Percentiles rank a stretch among this genome's conserved stretches.
These are phyloP conservation scores for Proales similis DNA, from an alignment of 1,140 invertebrate genomes.

Conservation along the genomic window DNA sequence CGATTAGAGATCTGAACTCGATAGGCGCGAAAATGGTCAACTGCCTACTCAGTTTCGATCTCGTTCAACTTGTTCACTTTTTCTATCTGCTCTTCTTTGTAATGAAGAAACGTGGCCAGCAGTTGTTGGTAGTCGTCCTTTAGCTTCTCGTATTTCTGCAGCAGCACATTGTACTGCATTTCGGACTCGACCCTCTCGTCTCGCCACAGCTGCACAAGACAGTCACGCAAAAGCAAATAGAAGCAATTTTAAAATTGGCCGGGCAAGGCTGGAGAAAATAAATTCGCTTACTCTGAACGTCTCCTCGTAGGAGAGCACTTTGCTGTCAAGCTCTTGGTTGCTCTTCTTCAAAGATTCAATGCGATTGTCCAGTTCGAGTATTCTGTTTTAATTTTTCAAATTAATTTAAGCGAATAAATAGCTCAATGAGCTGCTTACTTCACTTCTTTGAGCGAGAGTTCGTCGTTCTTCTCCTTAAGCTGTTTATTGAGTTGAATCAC, in stretches of 20 bases:
- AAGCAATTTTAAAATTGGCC: background rate
- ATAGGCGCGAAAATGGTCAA: background rate
- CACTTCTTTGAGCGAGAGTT: conserved; percentile 64
- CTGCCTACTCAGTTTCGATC: conserved; percentile 38
- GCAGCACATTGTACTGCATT: conserved; percentile 74
- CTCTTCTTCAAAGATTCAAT: conserved; percentile 52
- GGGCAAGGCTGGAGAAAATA: background rate
- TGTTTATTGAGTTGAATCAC: conserved; percentile 79
- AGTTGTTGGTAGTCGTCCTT: conserved; percentile 81
- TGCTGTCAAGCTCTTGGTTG: conserved; percentile 45
- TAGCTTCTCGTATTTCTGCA: conserved; percentile 76
- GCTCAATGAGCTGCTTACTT: conserved; percentile 57
- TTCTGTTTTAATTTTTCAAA: conserved; percentile 53
- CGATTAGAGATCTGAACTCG: background rate
- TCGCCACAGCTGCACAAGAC: conserved; percentile 63
- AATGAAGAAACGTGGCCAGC: conserved; percentile 75
- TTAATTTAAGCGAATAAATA: background rate
- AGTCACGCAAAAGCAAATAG: conserved; percentile 3
- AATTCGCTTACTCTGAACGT: conserved; percentile 6
- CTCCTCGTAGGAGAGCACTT: background rate
- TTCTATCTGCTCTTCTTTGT: conserved; percentile 85
- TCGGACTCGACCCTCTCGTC: conserved; percentile 91
- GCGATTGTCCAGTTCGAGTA: conserved; percentile 66
- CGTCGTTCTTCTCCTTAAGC: conserved; percentile 75
- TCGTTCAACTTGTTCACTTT: conserved; percentile 49